A percentile compares a stretch with the other conserved stretches of the same genome.
These are phyloP conservation scores for Centropristis striata DNA, from an alignment of 2,113 vertebrate species.

Conservation along the genomic window DNA sequence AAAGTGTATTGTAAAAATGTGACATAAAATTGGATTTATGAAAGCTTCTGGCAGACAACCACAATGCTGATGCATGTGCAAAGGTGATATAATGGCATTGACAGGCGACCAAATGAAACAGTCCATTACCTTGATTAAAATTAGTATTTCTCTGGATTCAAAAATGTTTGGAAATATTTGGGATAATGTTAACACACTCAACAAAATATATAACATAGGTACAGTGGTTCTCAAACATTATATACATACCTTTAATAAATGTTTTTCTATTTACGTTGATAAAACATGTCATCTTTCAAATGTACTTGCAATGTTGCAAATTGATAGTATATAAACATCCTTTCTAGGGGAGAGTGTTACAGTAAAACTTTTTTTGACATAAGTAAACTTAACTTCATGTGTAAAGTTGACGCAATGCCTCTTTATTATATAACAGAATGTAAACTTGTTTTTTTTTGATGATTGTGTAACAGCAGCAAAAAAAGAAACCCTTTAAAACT, in stretches of 20 bases:
- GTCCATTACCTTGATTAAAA: too few species aligned
- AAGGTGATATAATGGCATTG: too few species aligned
- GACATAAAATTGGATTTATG: too few species aligned
- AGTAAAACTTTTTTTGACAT: neutral
- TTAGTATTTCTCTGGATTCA: too few species aligned
- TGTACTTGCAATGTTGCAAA: neutral
- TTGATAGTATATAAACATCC: neutral
- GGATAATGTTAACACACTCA: too few species aligned
- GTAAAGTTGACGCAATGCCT: neutral
- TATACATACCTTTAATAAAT: neutral
- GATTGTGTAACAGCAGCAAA: neutral
- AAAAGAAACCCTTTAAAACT: conserved; percentile 1
- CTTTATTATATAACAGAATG: neutral
- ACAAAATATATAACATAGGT: too few species aligned
- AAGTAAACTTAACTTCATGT: neutral
- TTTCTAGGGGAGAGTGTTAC: neutral
- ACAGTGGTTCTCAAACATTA: too few species aligned
- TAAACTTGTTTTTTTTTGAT: conserved; percentile 13
- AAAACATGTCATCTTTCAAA: neutral
- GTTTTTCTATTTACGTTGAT: neutral
- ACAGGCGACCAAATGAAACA: too few species aligned
- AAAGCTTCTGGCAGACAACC: too few species aligned
- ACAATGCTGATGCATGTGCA: too few species aligned
- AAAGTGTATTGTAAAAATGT: too few species aligned
- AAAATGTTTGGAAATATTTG: too few species aligned